These are phyloP conservation scores for Antechinus stuartii DNA, from an alignment of 2,113 vertebrate species.

Conservation along the genomic window DNA sequence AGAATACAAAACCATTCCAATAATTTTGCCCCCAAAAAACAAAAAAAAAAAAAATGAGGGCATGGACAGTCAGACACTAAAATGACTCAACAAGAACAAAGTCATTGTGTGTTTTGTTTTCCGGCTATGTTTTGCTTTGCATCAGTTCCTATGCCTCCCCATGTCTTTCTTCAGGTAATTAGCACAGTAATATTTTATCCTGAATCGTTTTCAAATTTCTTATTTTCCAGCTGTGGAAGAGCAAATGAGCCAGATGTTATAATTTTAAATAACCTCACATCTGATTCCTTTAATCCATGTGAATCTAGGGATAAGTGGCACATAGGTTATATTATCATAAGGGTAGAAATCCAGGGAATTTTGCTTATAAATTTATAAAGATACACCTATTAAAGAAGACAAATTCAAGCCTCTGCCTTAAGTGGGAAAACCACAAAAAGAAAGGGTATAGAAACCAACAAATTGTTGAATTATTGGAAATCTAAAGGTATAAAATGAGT, in stretches of 20 bases:
- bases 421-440: neutral
- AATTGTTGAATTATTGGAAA: neutral
- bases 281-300: neutral
- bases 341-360: neutral
- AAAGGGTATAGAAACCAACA: neutral
- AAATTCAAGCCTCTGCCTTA: neutral
- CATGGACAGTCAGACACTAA: no score
- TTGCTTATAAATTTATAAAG: neutral
- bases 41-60: no score
- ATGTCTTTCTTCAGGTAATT: neutral
- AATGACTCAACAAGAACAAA: no score
- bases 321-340: neutral
- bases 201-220: neutral
- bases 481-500: neutral
- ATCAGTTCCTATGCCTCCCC: neutral
- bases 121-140: neutral
- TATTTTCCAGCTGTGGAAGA: neutral
- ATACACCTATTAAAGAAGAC: neutral
- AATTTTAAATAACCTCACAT: neutral
- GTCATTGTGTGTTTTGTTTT: neutral
- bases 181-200: neutral
- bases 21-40: no score
- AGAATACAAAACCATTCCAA: no score
- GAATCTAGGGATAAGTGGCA: neutral
- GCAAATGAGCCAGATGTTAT: neutral